Conservation (phyloP, 1,140 invertebrate genomes). For the Oncopeltus fasciatus region DNA sequence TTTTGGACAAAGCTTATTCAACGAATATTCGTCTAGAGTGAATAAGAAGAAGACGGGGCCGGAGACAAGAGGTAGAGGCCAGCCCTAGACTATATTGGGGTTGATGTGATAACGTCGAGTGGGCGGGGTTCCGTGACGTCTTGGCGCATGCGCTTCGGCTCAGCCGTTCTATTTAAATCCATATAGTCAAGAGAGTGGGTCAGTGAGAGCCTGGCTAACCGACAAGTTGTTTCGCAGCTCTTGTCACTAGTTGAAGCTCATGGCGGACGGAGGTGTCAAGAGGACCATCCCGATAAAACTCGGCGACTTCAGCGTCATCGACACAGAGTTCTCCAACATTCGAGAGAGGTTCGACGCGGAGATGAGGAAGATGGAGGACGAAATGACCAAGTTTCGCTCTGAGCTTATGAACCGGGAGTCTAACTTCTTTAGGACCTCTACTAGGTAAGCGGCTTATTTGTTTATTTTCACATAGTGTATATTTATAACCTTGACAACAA, state of each 20-base stretch:
- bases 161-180: conserved; percentile 12
- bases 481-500: no score
- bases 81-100: no score
- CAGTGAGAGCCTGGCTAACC: background rate
- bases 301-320: conserved; percentile 87
- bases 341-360: conserved; percentile 88
- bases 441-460: conserved; percentile 43
- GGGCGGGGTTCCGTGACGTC: background rate
- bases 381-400: conserved; percentile 89
- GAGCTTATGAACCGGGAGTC: conserved; percentile 84
- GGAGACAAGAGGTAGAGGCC: no score
- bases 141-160: background rate
- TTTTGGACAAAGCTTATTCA: no score
- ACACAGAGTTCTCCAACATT: conserved; percentile 90
- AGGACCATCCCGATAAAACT: conserved; percentile 85
- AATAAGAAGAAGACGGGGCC: no score
- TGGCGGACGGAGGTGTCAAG: conserved; percentile 44
- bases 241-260: background rate
- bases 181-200: background rate
- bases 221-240: background rate
- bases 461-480: background rate
- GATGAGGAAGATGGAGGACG: conserved; percentile 96
- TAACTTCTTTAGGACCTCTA: conserved; percentile 76
- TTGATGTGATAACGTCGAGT: no score
- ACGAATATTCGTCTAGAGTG: no score